Percentiles rank a stretch among this genome's conserved stretches.
Evolutionary conservation across 2,888 invertebrate species (phyloP).

Genomic region (Rhingia campestris): DNA sequence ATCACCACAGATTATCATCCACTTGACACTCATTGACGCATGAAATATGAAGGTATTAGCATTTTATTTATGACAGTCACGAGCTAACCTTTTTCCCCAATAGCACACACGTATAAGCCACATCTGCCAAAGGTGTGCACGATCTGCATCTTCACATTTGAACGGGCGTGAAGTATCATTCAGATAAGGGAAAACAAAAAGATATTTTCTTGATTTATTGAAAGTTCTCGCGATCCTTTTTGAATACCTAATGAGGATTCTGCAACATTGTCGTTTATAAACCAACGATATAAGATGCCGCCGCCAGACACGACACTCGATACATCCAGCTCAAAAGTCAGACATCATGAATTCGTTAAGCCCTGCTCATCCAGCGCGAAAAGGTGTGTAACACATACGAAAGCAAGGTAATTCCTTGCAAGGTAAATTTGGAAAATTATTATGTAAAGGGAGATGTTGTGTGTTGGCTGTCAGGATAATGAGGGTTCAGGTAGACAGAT

Average conservation of each 20-base stretch:
- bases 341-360: not conserved
- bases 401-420: conserved; percentile 14
- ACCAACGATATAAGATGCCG: not conserved
- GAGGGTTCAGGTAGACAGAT: conserved; percentile 41
- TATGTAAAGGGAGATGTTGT: conserved; percentile 24
- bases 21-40: conserved; percentile 27
- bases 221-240: conserved; percentile 15
- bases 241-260: conserved; percentile 42
- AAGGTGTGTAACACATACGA: conserved; percentile 19
- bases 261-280: conserved; percentile 38
- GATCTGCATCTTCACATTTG: not conserved
- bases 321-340: not conserved
- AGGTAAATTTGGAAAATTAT: conserved; percentile 39
- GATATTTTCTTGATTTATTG: conserved; percentile 18
- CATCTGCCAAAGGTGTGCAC: conserved; percentile 49
- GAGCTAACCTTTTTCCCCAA: not conserved
- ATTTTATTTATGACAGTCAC: conserved; percentile 17
- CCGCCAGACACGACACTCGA: not conserved
- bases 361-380: not conserved
- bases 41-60: conserved; percentile 27
- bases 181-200: not conserved
- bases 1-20: conserved; percentile 16
- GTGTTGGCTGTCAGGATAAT: conserved; percentile 42
- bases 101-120: not conserved
- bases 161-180: conserved; percentile 1